Conservation (phyloP, 2,797 vertebrate species). For the Arrhamphus sclerolepis region DNA sequence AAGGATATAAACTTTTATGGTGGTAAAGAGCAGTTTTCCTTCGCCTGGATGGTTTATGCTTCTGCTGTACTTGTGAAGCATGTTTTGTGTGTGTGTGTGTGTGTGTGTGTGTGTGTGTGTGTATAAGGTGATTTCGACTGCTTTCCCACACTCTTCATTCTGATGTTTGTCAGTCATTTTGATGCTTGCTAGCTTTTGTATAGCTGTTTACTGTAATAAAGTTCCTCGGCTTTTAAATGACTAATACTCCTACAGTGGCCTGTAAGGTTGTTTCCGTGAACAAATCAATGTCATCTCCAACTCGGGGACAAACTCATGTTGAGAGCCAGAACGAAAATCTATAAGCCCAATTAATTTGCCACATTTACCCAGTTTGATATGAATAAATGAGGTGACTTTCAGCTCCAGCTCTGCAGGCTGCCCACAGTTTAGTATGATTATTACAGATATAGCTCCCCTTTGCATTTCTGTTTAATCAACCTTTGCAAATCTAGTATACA, state of each 20-base stretch:
- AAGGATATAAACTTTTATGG: slow-evolving; percentile 20
- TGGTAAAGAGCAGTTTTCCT: background rate
- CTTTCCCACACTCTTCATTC: slow-evolving; percentile 14
- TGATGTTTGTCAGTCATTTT: slow-evolving; percentile 36
- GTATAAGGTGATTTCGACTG: background rate
- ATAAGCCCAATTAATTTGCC: slow-evolving; percentile 62
- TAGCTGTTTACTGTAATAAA: slow-evolving; percentile 51
- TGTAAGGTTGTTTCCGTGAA: slow-evolving; percentile 50
- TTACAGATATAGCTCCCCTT: slow-evolving; percentile 46
- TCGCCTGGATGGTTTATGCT: background rate
- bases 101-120: slow-evolving; percentile 8
- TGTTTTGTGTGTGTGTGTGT: slow-evolving; percentile 4
- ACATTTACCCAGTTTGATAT: slow-evolving; percentile 61
- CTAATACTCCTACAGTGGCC: slow-evolving; percentile 45
- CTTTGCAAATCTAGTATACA: slow-evolving; percentile 41
- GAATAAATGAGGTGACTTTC: slow-evolving; percentile 59
- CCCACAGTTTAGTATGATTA: slow-evolving; percentile 47
- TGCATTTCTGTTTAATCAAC: slow-evolving; percentile 32
- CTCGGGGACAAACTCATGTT: slow-evolving; percentile 43
- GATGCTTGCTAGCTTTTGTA: slow-evolving; percentile 32
- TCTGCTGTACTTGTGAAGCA: too few species aligned
- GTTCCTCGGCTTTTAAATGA: slow-evolving; percentile 42
- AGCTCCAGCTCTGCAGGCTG: slow-evolving; percentile 48
- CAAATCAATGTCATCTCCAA: slow-evolving; percentile 60
- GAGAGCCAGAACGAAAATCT: slow-evolving; percentile 44